Percentiles rank a stretch among this genome's conserved stretches.
Conservation (phyloP, 2,797 vertebrate species). For the Gambelia wislizenii region DNA sequence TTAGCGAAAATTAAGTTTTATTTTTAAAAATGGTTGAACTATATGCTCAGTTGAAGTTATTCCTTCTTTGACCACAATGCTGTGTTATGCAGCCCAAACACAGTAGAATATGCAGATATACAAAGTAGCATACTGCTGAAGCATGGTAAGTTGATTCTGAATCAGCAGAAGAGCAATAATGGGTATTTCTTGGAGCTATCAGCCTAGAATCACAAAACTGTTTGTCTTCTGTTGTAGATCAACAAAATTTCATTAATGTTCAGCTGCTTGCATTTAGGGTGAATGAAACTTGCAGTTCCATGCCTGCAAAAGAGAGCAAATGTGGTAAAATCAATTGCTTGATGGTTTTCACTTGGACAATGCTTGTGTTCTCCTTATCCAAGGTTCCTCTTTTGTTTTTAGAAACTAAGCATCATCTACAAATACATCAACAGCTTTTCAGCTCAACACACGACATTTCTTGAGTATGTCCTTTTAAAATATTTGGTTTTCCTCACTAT, state of each 20-base stretch:
- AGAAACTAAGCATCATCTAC: neutral
- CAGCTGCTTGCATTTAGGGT: neutral
- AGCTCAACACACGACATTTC: rapidly evolving
- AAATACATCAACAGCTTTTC: neutral
- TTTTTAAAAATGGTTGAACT: neutral
- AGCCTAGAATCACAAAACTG: neutral
- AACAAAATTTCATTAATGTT: neutral
- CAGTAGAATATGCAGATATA: neutral
- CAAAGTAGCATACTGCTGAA: neutral
- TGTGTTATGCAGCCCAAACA: neutral
- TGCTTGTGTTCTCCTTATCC: neutral
- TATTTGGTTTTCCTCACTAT: neutral
- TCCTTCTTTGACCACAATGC: neutral
- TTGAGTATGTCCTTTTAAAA: rapidly evolving
- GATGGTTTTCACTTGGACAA: neutral
- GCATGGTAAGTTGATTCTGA: neutral
- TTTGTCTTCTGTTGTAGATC: neutral
- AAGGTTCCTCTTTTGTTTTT: neutral
- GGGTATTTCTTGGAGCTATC: neutral
- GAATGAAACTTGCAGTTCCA: conserved; percentile 32
- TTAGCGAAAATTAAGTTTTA: neutral
- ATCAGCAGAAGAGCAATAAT: neutral
- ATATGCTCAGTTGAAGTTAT: neutral
- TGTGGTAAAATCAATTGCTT: neutral
- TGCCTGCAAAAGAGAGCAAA: neutral